Conservation (phyloP, 1,140 invertebrate genomes). For the Listronotus oregonensis region DNA sequence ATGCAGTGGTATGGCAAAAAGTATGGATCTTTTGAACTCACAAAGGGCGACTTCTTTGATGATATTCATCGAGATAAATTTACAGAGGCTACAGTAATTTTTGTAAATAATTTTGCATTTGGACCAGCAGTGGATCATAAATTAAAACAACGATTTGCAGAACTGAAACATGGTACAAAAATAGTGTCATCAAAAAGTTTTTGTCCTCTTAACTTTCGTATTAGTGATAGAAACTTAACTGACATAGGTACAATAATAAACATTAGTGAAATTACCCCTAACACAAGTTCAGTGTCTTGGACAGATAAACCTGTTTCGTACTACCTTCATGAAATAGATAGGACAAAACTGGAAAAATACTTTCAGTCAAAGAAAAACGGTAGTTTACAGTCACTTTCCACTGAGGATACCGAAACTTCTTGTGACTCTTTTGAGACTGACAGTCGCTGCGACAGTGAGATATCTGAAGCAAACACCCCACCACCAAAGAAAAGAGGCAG, state of each 20-base stretch:
- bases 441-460: constrained; percentile 14
- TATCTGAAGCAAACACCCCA: not conserved
- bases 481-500: constrained; percentile 21
- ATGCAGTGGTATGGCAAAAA: constrained; percentile 34
- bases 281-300: constrained; percentile 32
- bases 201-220: constrained; percentile 32
- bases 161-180: constrained; percentile 34
- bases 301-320: constrained; percentile 32
- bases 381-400: constrained; percentile 4
- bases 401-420: constrained; percentile 21
- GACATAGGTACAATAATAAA: constrained; percentile 34
- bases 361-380: constrained; percentile 29
- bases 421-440: constrained; percentile 24
- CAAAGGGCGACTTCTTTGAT: constrained; percentile 33
- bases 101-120: constrained; percentile 35
- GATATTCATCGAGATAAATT: constrained; percentile 25
- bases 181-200: constrained; percentile 35
- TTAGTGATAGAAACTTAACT: constrained; percentile 29
- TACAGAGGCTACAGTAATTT: constrained; percentile 27
- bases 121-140: constrained; percentile 30
- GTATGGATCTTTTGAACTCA: constrained; percentile 21
- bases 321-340: constrained; percentile 32
- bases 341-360: constrained; percentile 32
- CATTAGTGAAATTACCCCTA: constrained; percentile 30
- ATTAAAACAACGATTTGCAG: constrained; percentile 30